These are phyloP conservation scores for Agelas oroides DNA, from an alignment of 37 sponge, comb jelly and placozoan species.

Conservation along the genomic window DNA sequence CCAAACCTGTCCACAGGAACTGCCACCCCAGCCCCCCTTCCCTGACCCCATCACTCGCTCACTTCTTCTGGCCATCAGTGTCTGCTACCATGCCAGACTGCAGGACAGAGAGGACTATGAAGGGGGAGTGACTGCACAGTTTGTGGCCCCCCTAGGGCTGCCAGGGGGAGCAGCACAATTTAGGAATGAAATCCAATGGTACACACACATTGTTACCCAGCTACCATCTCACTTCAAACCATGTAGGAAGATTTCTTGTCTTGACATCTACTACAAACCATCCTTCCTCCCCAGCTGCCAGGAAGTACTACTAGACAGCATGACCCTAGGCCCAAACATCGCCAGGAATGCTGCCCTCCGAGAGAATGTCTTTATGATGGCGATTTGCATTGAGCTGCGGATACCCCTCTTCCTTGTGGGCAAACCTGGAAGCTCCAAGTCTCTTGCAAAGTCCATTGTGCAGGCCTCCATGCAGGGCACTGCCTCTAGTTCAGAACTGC, in stretches of 20 bases:
- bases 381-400: conserved; percentile 87
- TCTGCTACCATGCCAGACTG: conserved; percentile 84
- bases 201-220: no score
- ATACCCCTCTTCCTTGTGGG: conserved; percentile 94
- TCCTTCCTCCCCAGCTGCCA: conserved; percentile 61
- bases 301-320: conserved; percentile 76
- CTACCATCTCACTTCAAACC: no score
- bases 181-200: conserved; percentile 70
- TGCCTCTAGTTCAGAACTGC: conserved; percentile 56
- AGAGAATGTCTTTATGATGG: conserved; percentile 98
- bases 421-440: conserved; percentile 95
- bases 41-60: conserved; percentile 19
- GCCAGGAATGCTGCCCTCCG: conserved; percentile 87
- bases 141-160: conserved; percentile 45
- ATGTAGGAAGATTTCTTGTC: no score
- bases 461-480: conserved; percentile 82
- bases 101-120: conserved; percentile 76
- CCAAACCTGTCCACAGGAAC: no score
- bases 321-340: conserved; percentile 82
- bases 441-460: conserved; percentile 88
- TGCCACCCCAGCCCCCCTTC: no score
- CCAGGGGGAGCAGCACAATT: conserved; percentile 58
- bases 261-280: no score
- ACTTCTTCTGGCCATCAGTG: conserved; percentile 66
- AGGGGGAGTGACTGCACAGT: conserved; percentile 22